Percentiles rank a stretch among this genome's conserved stretches.
Evolutionary conservation across 2,888 invertebrate species (phyloP).

Genomic region (Gari tellinella): DNA sequence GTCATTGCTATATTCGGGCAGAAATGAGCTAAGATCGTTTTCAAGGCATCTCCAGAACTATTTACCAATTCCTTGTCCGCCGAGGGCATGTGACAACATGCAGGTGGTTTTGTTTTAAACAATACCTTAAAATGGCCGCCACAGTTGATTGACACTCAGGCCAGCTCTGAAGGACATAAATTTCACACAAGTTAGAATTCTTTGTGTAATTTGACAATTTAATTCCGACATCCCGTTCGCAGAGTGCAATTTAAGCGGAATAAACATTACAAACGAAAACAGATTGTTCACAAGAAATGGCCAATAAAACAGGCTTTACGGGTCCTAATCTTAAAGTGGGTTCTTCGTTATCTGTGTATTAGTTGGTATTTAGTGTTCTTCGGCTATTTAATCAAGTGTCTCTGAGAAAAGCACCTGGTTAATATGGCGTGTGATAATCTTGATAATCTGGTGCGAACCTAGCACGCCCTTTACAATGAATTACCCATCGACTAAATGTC

Average conservation of each 20-base stretch:
- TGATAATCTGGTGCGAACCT: not conserved
- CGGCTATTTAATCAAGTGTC: slow-evolving; percentile 31
- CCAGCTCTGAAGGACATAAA: slow-evolving; percentile 34
- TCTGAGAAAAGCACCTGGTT: slow-evolving; percentile 23
- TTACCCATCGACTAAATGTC: slow-evolving; percentile 10
- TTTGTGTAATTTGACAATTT: slow-evolving; percentile 37
- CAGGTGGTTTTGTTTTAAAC: no score
- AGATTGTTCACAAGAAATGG: slow-evolving; percentile 10
- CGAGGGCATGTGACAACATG: no score
- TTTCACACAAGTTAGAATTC: slow-evolving; percentile 50
- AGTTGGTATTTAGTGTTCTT: slow-evolving; percentile 37
- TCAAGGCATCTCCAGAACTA: no score
- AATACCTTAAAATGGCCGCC: no score
- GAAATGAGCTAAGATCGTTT: no score
- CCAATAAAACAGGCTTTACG: slow-evolving; percentile 24
- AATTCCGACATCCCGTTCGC: slow-evolving; percentile 21
- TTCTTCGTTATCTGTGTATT: slow-evolving; percentile 25
- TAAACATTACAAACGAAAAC: slow-evolving; percentile 9
- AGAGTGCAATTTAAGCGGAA: slow-evolving; percentile 5
- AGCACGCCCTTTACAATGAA: not conserved
- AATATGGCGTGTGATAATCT: slow-evolving; percentile 21
- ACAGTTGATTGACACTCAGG: no score
- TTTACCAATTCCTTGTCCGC: no score
- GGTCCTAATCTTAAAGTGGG: not conserved
- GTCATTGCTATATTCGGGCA: no score